Evolutionary conservation across 2,888 invertebrate species (phyloP).

Genomic region (Agrotis exclamationis): DNA sequence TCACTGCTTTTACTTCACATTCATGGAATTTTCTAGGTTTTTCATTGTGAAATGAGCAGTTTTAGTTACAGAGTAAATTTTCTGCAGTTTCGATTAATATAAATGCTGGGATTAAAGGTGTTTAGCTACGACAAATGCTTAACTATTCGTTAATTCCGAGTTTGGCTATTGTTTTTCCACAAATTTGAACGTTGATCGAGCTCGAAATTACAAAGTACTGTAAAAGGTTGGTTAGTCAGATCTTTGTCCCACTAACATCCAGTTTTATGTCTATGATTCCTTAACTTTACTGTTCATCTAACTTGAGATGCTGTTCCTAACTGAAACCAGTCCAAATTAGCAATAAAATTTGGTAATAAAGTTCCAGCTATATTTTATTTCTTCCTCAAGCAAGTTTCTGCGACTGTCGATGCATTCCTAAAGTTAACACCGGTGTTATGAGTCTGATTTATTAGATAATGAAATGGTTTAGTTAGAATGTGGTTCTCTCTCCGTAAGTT

Average conservation of each 20-base stretch:
- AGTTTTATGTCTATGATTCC: neutral
- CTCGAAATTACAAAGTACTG: too few species aligned
- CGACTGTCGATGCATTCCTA: conserved; percentile 3
- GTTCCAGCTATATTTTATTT: conserved; percentile 4
- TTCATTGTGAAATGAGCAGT: too few species aligned
- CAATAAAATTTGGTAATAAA: conserved; percentile 24
- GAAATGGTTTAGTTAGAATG: neutral
- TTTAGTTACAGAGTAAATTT: too few species aligned
- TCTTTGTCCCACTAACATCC: neutral
- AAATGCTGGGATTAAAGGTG: too few species aligned
- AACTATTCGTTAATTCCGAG: too few species aligned
- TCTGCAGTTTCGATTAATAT: too few species aligned
- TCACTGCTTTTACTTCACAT: too few species aligned
- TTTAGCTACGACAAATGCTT: too few species aligned
- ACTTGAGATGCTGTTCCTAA: neutral
- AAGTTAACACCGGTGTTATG: conserved; percentile 29
- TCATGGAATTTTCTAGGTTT: too few species aligned
- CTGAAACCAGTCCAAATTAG: neutral
- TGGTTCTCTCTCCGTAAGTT: neutral
- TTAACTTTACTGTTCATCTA: neutral
- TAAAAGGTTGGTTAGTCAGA: neutral
- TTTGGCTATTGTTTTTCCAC: neutral
- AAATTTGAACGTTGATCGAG: too few species aligned
- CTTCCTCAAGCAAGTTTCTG: neutral
- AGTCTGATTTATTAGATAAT: conserved; percentile 30